phyloP scores from a whole-genome alignment of 35 echinoderm and acorn worm species.

The Strongylocentrotus purpuratus region DNA sequence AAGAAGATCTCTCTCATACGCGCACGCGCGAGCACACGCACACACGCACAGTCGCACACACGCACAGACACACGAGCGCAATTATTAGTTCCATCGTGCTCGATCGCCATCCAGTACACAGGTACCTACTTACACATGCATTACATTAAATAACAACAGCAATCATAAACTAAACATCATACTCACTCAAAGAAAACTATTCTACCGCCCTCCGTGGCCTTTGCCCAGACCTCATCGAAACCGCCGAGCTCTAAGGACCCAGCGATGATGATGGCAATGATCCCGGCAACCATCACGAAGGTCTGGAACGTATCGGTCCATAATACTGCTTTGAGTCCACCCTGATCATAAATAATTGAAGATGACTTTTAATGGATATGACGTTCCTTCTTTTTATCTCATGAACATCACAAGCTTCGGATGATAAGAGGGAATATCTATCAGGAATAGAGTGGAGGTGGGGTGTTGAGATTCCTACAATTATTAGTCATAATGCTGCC shows the following conservation, averaged over 20 bases:
- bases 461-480: too few species aligned
- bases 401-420: not conserved
- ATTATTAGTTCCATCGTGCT: too few species aligned
- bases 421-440: not conserved
- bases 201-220: conserved; percentile 34
- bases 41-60: not conserved
- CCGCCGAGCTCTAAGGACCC: conserved; percentile 42
- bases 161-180: not conserved
- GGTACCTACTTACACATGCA: not conserved
- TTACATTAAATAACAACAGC: not conserved
- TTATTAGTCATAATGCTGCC: too few species aligned
- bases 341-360: conserved; percentile 31
- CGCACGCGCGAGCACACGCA: not conserved
- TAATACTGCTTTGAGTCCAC: conserved; percentile 61
- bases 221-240: conserved; percentile 40
- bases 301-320: conserved; percentile 61
- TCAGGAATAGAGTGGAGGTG: too few species aligned
- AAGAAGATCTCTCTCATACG: too few species aligned
- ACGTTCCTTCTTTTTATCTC: too few species aligned
- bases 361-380: not conserved
- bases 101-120: not conserved
- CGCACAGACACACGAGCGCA: not conserved
- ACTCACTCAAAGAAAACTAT: conserved; percentile 59
- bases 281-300: conserved; percentile 25
- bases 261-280: conserved; percentile 53